Percentiles rank a stretch among this genome's conserved stretches.
These are phyloP conservation scores for Pandemis cinnamomeana DNA, from an alignment of 2,888 invertebrate species.

Conservation along the genomic window DNA sequence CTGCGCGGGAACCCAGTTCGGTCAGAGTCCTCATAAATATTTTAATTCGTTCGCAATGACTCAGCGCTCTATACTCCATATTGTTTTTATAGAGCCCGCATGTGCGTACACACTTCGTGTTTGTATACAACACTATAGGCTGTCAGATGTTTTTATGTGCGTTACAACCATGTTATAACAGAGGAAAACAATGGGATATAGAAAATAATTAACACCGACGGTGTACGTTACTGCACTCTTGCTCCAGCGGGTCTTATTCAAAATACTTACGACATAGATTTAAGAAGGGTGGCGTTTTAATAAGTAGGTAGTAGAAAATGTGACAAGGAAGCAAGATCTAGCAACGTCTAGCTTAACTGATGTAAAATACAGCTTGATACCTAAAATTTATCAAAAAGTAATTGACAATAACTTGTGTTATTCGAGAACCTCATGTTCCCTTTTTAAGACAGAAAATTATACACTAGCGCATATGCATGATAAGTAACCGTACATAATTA, in stretches of 20 bases:
- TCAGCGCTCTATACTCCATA: slow-evolving; percentile 54
- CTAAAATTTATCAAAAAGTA: no score
- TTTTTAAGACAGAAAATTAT: slow-evolving; percentile 34
- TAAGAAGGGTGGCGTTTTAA: background rate
- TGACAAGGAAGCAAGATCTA: no score
- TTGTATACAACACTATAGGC: slow-evolving; percentile 6
- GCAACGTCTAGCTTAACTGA: no score
- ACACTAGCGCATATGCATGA: slow-evolving; percentile 25
- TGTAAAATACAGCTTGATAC: no score
- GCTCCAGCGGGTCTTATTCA: background rate
- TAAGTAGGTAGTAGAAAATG: no score
- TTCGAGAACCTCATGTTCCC: background rate
- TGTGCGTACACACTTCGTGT: slow-evolving; percentile 21
- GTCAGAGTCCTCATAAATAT: slow-evolving; percentile 62
- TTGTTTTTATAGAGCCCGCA: slow-evolving; percentile 49
- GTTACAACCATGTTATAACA: background rate
- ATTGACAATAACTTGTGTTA: background rate
- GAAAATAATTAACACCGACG: background rate
- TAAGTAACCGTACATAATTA: slow-evolving; percentile 42
- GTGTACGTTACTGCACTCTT: background rate
- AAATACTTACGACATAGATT: background rate
- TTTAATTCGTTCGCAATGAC: slow-evolving; percentile 67
- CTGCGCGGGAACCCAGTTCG: slow-evolving; percentile 40
- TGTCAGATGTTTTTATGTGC: slow-evolving; percentile 14
- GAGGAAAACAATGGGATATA: background rate